Evolutionary conservation across 2,888 invertebrate genomes (phyloP).

Genomic region (Zaprionus lineosus): DNA sequence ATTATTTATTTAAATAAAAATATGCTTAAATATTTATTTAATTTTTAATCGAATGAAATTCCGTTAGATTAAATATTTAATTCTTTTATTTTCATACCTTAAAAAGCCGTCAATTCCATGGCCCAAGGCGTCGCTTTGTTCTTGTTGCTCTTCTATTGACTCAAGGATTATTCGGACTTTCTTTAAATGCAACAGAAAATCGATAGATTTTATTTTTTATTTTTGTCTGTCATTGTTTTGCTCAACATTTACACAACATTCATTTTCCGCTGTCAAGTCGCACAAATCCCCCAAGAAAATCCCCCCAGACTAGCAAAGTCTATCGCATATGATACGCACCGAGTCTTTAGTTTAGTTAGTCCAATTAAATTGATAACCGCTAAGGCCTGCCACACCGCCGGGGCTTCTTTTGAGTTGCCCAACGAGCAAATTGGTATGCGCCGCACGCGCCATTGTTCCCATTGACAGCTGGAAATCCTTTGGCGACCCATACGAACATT

Average conservation of each 20-base stretch:
- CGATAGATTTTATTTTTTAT: constrained; percentile 10
- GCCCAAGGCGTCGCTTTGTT: too few species aligned
- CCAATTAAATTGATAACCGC: constrained; percentile 54
- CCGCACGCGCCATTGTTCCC: constrained; percentile 38
- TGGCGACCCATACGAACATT: too few species aligned
- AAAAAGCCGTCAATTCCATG: too few species aligned
- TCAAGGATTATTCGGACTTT: too few species aligned
- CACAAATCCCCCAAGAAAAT: constrained; percentile 26
- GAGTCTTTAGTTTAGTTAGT: constrained; percentile 4
- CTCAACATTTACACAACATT: constrained; percentile 26
- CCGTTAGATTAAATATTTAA: too few species aligned
- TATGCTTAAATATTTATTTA: too few species aligned
- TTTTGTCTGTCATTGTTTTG: constrained; percentile 21
- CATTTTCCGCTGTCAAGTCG: constrained; percentile 43
- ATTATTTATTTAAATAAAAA: too few species aligned
- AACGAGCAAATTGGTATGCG: background rate
- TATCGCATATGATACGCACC: background rate
- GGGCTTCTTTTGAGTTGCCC: constrained; percentile 1
- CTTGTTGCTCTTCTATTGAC: too few species aligned
- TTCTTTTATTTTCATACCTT: too few species aligned
- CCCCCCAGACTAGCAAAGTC: constrained; percentile 10
- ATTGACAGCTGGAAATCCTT: constrained; percentile 9
- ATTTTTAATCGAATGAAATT: too few species aligned
- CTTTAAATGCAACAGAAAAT: too few species aligned
- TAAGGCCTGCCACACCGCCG: constrained; percentile 26